Conservation (phyloP, 2,797 vertebrate genomes). For the Antrozous pallidus region DNA sequence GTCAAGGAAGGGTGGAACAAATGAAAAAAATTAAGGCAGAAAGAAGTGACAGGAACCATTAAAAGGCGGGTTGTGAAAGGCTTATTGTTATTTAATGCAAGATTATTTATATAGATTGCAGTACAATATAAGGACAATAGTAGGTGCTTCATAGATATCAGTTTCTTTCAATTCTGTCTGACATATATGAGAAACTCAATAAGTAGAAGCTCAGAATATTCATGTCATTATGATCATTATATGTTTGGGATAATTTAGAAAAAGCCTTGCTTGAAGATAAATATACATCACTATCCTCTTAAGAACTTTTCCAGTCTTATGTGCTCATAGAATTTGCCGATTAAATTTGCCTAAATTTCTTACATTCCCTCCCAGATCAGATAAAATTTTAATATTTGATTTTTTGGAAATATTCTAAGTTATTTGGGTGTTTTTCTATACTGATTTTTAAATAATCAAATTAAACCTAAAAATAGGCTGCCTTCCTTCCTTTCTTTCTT, state of each 20-base stretch:
- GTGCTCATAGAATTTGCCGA: not conserved
- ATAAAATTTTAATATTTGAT: not conserved
- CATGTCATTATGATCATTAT: not conserved
- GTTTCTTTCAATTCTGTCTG: not conserved
- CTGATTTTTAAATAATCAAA: not conserved
- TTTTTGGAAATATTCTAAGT: not conserved
- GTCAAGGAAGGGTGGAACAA: no score
- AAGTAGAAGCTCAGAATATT: not conserved
- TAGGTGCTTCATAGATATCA: not conserved
- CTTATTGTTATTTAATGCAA: not conserved
- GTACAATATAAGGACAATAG: not conserved
- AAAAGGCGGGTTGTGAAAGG: not conserved
- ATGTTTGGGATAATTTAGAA: not conserved
- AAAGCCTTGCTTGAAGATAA: not conserved
- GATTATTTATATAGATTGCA: not conserved
- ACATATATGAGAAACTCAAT: not conserved
- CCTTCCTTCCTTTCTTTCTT: not conserved
- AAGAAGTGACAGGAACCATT: no score
- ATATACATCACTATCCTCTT: not conserved
- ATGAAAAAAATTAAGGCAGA: no score
- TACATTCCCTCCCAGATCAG: not conserved
- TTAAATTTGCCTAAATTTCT: not conserved
- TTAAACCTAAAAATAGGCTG: not conserved
- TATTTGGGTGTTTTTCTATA: not conserved
- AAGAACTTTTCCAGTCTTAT: not conserved